A percentile compares a stretch with the other conserved stretches of the same genome.
These are phyloP conservation scores for Drepanosiphum platanoidis DNA, from an alignment of 2,888 invertebrate genomes.

Conservation along the genomic window DNA sequence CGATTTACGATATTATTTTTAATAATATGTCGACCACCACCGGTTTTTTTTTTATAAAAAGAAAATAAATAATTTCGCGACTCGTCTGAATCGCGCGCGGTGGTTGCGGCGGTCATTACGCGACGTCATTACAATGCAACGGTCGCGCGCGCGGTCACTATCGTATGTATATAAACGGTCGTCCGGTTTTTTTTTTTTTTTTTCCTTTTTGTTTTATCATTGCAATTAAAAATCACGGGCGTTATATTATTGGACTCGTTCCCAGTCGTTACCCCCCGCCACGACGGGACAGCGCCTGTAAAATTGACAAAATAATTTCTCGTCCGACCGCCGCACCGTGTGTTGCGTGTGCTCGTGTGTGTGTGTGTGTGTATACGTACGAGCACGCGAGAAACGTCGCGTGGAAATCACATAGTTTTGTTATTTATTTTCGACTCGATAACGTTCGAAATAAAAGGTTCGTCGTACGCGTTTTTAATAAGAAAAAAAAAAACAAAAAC, in stretches of 20 bases:
- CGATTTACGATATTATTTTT: slow-evolving; percentile 14
- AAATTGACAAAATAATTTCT: slow-evolving; percentile 50
- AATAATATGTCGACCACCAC: slow-evolving; percentile 11
- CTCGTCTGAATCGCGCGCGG: background rate
- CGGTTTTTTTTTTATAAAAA: background rate
- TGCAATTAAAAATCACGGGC: slow-evolving; percentile 29
- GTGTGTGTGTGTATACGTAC: background rate
- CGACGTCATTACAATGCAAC: background rate
- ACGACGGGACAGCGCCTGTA: background rate
- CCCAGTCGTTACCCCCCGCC: slow-evolving; percentile 15
- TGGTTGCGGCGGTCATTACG: background rate
- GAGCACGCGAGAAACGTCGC: background rate
- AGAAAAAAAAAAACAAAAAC: no score
- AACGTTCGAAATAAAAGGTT: no score
- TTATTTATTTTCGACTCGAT: background rate
- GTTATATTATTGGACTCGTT: slow-evolving; percentile 21
- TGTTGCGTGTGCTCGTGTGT: background rate
- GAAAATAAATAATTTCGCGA: no score
- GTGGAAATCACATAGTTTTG: slow-evolving; percentile 1
- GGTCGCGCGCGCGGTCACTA: background rate
- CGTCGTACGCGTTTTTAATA: background rate
- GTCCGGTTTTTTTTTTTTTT: slow-evolving; percentile 37
- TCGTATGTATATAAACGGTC: background rate
- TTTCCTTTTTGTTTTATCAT: slow-evolving; percentile 8
- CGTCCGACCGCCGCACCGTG: background rate